Base-by-base conservation (phyloP, 2,888 invertebrate genomes). In the Hypselothyrea guttata region DNA sequence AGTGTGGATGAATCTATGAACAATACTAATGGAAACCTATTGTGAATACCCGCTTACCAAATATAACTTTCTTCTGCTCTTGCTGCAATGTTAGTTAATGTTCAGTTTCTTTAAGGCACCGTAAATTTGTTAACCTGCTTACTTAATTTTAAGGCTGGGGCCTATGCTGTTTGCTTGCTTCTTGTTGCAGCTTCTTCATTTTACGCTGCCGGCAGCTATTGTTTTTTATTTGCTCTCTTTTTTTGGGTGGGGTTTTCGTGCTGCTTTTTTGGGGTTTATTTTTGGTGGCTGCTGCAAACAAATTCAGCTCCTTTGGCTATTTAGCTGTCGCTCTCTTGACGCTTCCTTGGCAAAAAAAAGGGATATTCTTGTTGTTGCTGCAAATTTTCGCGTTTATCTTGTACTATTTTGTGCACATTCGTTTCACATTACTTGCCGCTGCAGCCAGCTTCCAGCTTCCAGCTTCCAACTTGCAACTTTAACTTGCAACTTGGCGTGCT, bases 401-500 rank as follows among this genome's bases (percentile, higher is more conserved):
- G 59, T 64, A 61, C 61, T 70, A 63, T 72, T 78, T 58, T 53
- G 60, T 40, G 72, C 75, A 62, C 78, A 76, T 72, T 76, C 75
- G 76, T 62, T 64, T 75, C 73, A 53, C 73, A 75, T 78, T 73
- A 71, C 73, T 75, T 67, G 57, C 35, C 22, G 35, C 18, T 18
- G 45, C 41, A 15, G 41, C 58, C 57, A 53, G 46, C 77, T 57
- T 49, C 52, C n/a, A n/a, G n/a, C n/a, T n/a, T n/a, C n/a, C n/a
- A n/a, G n/a, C n/a, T 71, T 62, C 42, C 55, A 37, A 22, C 42
- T 27, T 56, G 52, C 62, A 49, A 37, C 62, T 31, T 47, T 53
- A 38, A 48, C 66, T 55, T 63, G 74, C 77, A 65, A 81, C 75
- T 84, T 71, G 67, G 69, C 66, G 70, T 81, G 67, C 78, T 53